A percentile compares a stretch with the other conserved stretches of the same genome.
Conservation (phyloP, 2,888 invertebrate species). For the Diaprepes abbreviatus region DNA sequence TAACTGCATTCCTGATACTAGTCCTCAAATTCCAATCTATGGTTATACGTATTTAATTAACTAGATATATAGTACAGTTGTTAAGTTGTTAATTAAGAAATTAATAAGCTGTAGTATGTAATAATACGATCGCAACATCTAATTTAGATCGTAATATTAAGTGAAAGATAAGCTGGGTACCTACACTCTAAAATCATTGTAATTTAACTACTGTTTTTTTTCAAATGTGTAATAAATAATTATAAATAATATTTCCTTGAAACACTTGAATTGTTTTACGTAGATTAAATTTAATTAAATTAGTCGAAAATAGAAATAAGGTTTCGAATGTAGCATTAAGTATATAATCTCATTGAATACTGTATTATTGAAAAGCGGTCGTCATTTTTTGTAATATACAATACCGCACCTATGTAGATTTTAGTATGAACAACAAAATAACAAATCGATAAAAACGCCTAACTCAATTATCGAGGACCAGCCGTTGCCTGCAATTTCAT, state of each 20-base stretch:
- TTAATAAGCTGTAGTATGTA: not conserved
- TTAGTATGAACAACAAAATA: no score
- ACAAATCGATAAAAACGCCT: no score
- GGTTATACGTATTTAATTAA: no score
- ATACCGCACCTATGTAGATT: no score
- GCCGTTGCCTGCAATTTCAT: no score
- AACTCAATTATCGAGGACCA: no score
- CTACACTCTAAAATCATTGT: constrained; percentile 7
- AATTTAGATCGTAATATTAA: constrained; percentile 6
- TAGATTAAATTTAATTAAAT: not conserved
- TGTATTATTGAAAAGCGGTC: no score
- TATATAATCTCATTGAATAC: no score
- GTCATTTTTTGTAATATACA: no score
- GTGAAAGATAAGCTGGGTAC: not conserved
- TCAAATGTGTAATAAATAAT: not conserved
- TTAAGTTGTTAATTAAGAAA: constrained; percentile 14
- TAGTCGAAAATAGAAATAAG: not conserved
- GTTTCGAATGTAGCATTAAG: no score
- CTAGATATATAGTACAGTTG: not conserved
- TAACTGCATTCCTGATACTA: no score
- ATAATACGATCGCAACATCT: constrained; percentile 6
- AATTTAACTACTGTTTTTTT: constrained; percentile 10
- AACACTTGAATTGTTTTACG: constrained; percentile 4
- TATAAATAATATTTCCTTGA: constrained; percentile 14
- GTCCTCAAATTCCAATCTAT: no score